Percentiles rank a stretch among this genome's conserved stretches.
Conservation (phyloP, 2,888 invertebrate species). For the Coelopa pilipes region DNA sequence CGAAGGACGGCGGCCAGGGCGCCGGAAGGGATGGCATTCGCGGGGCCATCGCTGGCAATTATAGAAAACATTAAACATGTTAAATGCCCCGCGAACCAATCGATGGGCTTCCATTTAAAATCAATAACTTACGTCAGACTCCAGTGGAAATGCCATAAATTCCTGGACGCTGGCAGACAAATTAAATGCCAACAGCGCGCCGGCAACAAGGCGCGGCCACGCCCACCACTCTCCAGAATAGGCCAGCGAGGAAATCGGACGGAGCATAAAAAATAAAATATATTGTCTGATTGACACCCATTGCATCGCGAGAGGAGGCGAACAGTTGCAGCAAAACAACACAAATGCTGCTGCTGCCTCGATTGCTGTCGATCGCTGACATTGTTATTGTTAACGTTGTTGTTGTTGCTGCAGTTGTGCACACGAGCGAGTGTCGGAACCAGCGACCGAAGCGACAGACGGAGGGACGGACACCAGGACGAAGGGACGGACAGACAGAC, state of each 20-base stretch:
- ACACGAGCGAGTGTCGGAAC: no score
- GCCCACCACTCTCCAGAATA: slow-evolving; percentile 29
- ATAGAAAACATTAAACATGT: slow-evolving; percentile 16
- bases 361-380: slow-evolving; percentile 5
- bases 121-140: slow-evolving; percentile 31
- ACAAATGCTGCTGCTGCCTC: slow-evolving; percentile 7
- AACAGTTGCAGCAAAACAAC: not conserved
- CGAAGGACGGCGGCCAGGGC: no score
- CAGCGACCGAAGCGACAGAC: no score
- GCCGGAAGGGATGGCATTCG: no score
- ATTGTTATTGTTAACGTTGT: slow-evolving; percentile 14
- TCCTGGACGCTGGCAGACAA: slow-evolving; percentile 19
- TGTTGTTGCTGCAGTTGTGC: not conserved
- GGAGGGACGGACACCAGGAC: no score
- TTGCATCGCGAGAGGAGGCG: slow-evolving; percentile 6
- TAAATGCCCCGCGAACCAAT: not conserved
- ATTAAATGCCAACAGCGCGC: slow-evolving; percentile 22
- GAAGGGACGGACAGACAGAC: no score
- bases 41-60: no score
- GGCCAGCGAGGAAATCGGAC: not conserved
- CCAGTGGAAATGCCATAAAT: slow-evolving; percentile 29
- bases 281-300: slow-evolving; percentile 19
- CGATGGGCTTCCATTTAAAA: slow-evolving; percentile 31
- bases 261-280: not conserved
- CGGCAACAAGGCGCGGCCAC: slow-evolving; percentile 3